These are phyloP conservation scores for Dynastes hyllus DNA, from an alignment of 2,888 invertebrate genomes.

Conservation along the genomic window DNA sequence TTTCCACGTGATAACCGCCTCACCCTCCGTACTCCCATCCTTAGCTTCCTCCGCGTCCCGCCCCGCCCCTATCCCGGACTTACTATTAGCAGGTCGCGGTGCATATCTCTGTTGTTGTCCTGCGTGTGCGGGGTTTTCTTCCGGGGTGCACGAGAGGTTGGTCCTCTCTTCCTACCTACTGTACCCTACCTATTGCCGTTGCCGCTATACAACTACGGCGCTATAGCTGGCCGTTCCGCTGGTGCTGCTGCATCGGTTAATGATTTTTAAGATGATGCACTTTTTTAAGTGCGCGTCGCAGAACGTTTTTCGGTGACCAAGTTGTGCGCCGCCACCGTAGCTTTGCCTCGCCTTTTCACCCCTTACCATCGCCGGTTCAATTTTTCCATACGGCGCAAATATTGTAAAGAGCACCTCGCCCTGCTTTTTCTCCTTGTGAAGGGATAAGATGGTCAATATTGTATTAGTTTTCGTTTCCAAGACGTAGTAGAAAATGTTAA, in stretches of 20 bases:
- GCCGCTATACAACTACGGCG: neutral
- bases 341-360: slow-evolving; percentile 19
- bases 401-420: slow-evolving; percentile 2
- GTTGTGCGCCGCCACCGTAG: slow-evolving; percentile 62
- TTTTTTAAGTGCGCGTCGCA: slow-evolving; percentile 70
- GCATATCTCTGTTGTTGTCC: slow-evolving; percentile 6
- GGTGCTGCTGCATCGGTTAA: slow-evolving; percentile 63
- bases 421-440: neutral
- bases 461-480: no score
- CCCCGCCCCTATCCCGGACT: neutral
- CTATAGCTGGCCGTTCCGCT: neutral
- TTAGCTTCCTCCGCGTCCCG: neutral
- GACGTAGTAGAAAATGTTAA: no score
- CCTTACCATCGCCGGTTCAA: slow-evolving; percentile 29
- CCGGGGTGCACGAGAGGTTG: slow-evolving; percentile 3
- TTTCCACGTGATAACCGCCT: neutral
- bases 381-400: slow-evolving; percentile 18
- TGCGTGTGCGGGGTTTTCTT: slow-evolving; percentile 27
- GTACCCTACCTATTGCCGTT: neutral
- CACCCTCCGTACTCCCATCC: no score
- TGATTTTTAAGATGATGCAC: slow-evolving; percentile 73
- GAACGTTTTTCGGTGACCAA: slow-evolving; percentile 67
- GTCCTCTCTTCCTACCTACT: neutral
- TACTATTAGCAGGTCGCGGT: slow-evolving; percentile 9
- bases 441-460: no score